These are phyloP conservation scores for Palaemon carinicauda DNA, from an alignment of 1,140 invertebrate species.

Conservation along the genomic window DNA sequence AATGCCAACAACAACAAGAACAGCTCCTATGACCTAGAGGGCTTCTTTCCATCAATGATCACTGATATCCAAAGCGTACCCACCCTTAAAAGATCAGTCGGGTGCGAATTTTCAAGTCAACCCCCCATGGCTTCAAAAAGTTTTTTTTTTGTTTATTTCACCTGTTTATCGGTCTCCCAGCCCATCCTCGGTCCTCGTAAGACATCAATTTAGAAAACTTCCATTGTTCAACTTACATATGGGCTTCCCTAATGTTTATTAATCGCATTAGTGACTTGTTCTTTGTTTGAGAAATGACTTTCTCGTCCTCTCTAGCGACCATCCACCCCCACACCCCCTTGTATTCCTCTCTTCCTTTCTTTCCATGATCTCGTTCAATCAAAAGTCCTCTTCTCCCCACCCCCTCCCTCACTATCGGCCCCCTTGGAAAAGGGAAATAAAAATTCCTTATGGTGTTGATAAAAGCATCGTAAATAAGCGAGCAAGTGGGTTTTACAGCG, in stretches of 20 bases:
- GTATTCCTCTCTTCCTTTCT: not conserved
- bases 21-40: no score
- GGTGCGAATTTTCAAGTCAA: no score
- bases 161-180: not conserved
- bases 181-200: not conserved
- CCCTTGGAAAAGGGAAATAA: not conserved
- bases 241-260: conserved; percentile 29
- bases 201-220: conserved; percentile 6
- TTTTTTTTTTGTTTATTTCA: not conserved
- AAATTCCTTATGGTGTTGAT: no score
- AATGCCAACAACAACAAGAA: not conserved
- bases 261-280: conserved; percentile 28
- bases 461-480: not conserved
- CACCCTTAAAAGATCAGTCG: not conserved
- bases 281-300: conserved; percentile 28
- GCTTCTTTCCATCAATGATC: not conserved
- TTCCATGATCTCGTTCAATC: not conserved
- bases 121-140: not conserved
- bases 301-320: no score
- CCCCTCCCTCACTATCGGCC: not conserved
- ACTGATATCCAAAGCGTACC: not conserved
- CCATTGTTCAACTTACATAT: conserved; percentile 17
- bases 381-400: not conserved
- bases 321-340: no score
- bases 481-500: not conserved